phyloP scores from a whole-genome alignment of 2,888 invertebrate genomes.

The Margaritifera margaritifera region DNA sequence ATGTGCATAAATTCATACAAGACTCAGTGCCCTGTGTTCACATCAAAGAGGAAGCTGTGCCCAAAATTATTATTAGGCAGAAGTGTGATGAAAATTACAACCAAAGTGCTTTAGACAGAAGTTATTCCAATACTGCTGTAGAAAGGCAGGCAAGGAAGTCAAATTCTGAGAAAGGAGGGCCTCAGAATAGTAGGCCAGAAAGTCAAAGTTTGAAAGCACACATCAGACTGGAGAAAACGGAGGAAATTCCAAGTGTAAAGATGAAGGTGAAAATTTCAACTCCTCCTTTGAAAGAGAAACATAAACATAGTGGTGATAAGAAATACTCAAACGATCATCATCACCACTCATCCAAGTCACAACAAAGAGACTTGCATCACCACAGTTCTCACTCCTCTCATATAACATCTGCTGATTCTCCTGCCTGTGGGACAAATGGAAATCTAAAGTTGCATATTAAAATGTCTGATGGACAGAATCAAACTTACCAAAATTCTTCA shows the following conservation, averaged over 20 bases:
- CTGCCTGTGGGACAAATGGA: too few relatives aligned
- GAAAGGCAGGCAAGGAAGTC: not conserved
- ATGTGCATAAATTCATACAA: too few relatives aligned
- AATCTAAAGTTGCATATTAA: too few relatives aligned
- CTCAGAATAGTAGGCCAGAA: constrained; percentile 3
- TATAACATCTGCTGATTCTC: too few relatives aligned
- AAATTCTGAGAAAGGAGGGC: not conserved
- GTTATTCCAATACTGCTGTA: not conserved
- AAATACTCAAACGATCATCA: not conserved
- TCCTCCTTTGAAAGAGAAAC: constrained; percentile 16
- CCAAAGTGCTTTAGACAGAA: not conserved
- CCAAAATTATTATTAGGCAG: not conserved
- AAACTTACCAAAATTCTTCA: too few relatives aligned
- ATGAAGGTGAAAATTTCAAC: constrained; percentile 51
- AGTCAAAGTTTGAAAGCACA: not conserved
- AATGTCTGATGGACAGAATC: too few relatives aligned
- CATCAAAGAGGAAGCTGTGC: constrained; percentile 6
- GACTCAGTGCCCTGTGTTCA: not conserved
- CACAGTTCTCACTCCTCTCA: too few relatives aligned
- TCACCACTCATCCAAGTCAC: constrained; percentile 9
- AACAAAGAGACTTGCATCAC: too few relatives aligned
- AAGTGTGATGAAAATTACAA: not conserved
- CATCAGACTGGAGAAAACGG: not conserved
- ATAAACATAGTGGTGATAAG: constrained; percentile 14
- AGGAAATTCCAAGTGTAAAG: constrained; percentile 6